A percentile compares a stretch with the other conserved stretches of the same genome.
These are phyloP conservation scores for Lepidurus arcticus DNA, from an alignment of 1,140 invertebrate species.

Conservation along the genomic window DNA sequence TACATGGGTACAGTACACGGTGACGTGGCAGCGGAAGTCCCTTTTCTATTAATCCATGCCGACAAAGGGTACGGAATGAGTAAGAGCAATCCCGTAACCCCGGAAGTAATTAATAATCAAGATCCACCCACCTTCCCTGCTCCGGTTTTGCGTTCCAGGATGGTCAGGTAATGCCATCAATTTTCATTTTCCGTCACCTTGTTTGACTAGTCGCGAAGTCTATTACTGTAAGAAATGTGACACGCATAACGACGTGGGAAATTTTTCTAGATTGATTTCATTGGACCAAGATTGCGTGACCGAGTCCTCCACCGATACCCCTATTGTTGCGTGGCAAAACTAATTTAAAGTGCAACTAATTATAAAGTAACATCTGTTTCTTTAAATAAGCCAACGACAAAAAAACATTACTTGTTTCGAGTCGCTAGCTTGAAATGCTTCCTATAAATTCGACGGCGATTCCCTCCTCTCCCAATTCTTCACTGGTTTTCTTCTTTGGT, in stretches of 20 bases:
- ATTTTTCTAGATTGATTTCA: slow-evolving; percentile 20
- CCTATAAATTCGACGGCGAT: no score
- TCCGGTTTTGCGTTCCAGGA: not conserved
- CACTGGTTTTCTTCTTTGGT: no score
- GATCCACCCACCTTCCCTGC: not conserved
- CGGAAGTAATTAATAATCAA: not conserved
- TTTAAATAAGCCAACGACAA: no score
- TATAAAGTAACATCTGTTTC: no score
- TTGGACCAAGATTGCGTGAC: slow-evolving; percentile 20
- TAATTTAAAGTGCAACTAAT: no score
- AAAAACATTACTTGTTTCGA: no score
- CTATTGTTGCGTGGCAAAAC: not conserved
- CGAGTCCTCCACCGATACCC: not conserved
- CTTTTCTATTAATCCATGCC: slow-evolving; percentile 28
- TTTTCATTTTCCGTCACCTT: not conserved
- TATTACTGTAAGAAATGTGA: not conserved
- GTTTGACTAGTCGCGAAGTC: not conserved
- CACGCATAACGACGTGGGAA: not conserved
- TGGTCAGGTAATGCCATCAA: slow-evolving; percentile 22
- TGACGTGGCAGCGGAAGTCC: slow-evolving; percentile 30
- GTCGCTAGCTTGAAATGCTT: no score
- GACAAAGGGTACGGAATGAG: not conserved
- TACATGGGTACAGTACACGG: slow-evolving; percentile 31
- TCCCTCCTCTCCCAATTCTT: no score
- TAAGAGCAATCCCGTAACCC: not conserved